phyloP scores from a whole-genome alignment of 2,797 vertebrate species.

The Gastrophryne carolinensis region DNA sequence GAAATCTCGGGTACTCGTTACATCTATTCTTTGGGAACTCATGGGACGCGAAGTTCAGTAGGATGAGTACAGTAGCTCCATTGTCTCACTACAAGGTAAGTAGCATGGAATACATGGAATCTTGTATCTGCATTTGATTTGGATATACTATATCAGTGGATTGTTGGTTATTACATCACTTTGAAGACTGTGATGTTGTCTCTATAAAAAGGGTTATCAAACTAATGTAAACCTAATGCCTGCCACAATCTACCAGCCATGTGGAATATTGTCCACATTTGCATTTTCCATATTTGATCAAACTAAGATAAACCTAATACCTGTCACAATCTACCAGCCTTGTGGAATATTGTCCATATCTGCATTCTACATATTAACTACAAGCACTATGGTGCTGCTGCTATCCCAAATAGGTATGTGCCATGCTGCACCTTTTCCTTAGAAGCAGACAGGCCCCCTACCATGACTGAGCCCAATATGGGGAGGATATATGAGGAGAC shows the following conservation, averaged over 20 bases:
- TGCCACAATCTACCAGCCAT: not conserved
- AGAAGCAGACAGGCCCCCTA: too few species aligned
- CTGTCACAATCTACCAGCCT: not conserved
- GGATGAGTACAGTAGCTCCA: constrained; percentile 12
- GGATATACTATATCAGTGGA: too few species aligned
- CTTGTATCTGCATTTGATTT: too few species aligned
- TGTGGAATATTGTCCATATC: not conserved
- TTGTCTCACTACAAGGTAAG: constrained; percentile 25
- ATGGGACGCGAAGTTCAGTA: not conserved
- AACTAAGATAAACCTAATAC: not conserved
- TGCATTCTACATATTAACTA: too few species aligned
- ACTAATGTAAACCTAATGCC: not conserved
- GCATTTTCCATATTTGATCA: not conserved
- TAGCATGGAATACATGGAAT: too few species aligned
- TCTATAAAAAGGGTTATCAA: not conserved
- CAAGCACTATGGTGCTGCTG: too few species aligned
- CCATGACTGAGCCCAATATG: too few species aligned
- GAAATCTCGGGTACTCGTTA: not conserved
- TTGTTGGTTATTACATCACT: not conserved
- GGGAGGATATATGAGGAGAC: too few species aligned
- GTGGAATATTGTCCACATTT: not conserved
- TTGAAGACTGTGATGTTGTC: too few species aligned
- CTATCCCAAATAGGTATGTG: too few species aligned
- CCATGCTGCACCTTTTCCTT: too few species aligned
- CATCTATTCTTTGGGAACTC: not conserved